Percentiles rank a stretch among this genome's conserved stretches.
These are phyloP conservation scores for Salarias fasciatus DNA, from an alignment of 2,797 vertebrate genomes.

Conservation along the genomic window DNA sequence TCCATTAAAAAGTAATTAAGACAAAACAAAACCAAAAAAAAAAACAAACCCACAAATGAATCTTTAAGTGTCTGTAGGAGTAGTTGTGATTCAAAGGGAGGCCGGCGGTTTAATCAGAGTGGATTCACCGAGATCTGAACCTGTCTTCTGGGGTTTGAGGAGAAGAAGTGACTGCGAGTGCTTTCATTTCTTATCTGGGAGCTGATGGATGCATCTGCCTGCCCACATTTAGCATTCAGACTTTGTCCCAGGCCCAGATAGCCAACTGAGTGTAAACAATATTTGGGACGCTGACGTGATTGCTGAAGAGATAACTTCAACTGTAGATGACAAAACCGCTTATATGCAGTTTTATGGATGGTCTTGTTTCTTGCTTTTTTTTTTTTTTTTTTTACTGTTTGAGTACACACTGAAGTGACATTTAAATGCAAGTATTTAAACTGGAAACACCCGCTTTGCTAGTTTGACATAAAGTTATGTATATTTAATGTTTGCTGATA, in stretches of 20 bases:
- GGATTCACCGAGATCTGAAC: constrained; percentile 35
- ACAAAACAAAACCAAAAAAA: too few relatives aligned
- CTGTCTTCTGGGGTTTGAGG: constrained; percentile 33
- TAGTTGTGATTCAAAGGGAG: too few relatives aligned
- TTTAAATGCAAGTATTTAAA: too few relatives aligned
- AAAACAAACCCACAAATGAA: constrained; percentile 3
- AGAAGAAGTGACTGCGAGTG: constrained; percentile 26
- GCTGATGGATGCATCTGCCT: constrained; percentile 51
- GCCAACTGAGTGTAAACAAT: constrained; percentile 60
- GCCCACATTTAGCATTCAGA: constrained; percentile 64
- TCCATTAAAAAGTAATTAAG: neutral
- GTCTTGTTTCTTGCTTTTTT: too few relatives aligned
- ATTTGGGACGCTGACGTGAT: constrained; percentile 53
- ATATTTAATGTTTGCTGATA: constrained; percentile 10
- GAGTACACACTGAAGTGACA: too few relatives aligned
- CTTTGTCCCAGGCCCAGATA: constrained; percentile 44
- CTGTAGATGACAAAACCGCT: constrained; percentile 34
- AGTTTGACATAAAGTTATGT: neutral
- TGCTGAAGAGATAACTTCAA: constrained; percentile 37
- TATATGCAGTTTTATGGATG: constrained; percentile 30
- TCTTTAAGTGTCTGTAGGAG: constrained; percentile 1
- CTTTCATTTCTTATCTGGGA: constrained; percentile 61
- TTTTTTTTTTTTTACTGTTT: neutral
- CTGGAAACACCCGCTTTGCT: too few relatives aligned
- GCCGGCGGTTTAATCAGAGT: constrained; percentile 44